Percentiles rank a stretch among this genome's conserved stretches.
phyloP scores from a whole-genome alignment of 2,888 invertebrate genomes.

The Drosophila kanekoi region DNA sequence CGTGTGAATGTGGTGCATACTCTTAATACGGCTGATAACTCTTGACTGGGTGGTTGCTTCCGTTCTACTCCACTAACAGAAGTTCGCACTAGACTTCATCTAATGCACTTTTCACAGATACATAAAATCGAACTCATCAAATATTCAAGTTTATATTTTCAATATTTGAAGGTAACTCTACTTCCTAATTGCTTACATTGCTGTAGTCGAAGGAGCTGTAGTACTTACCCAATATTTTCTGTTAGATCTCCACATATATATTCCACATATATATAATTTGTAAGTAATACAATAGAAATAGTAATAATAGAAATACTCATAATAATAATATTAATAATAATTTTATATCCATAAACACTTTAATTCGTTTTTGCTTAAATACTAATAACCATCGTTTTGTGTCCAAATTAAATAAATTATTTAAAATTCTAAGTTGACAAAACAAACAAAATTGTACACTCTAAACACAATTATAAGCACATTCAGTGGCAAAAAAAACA shows the following conservation, averaged over 20 bases:
- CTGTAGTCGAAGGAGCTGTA: too few species aligned
- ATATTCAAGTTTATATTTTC: conserved; percentile 10
- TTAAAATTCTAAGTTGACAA: conserved; percentile 50
- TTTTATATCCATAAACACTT: conserved; percentile 10
- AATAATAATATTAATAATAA: not conserved
- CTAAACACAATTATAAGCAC: conserved; percentile 47
- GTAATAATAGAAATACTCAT: too few species aligned
- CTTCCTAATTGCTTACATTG: too few species aligned
- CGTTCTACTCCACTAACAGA: conserved; percentile 6
- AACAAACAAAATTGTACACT: conserved; percentile 29
- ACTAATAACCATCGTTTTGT: conserved; percentile 1
- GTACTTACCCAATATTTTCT: too few species aligned
- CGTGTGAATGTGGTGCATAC: conserved; percentile 10
- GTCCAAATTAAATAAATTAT: conserved; percentile 58
- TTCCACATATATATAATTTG: too few species aligned
- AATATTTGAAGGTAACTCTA: conserved; percentile 3
- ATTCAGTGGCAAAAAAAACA: conserved; percentile 43
- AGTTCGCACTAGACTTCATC: conserved; percentile 6
- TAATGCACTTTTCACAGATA: conserved; percentile 6
- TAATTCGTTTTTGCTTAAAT: not conserved
- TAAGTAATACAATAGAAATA: too few species aligned
- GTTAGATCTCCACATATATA: too few species aligned
- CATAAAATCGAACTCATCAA: conserved; percentile 12
- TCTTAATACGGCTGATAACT: conserved; percentile 45
- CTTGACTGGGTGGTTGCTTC: conserved; percentile 22